Evolutionary conservation across 2,113 vertebrate genomes (phyloP).

Genomic region (Todiramphus saurophagus): DNA sequence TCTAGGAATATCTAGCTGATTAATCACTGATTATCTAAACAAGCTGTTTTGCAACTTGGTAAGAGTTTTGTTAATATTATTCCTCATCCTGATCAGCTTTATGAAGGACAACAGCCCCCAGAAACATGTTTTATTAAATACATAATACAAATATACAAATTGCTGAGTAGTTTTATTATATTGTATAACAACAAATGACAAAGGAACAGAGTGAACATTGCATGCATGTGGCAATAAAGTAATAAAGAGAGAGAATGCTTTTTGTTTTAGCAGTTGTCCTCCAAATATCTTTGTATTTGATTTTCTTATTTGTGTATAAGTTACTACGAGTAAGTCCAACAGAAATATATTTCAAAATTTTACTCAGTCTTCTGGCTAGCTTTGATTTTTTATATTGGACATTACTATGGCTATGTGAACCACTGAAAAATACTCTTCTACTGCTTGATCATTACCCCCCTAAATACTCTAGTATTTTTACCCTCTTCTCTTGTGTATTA

Average conservation of each 20-base stretch:
- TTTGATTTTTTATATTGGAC: neutral
- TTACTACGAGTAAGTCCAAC: neutral
- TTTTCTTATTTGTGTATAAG: neutral
- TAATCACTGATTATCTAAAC: neutral
- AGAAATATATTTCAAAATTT: neutral
- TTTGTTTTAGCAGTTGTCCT: neutral
- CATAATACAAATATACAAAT: neutral
- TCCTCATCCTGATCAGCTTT: neutral
- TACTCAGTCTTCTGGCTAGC: neutral
- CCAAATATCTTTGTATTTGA: neutral
- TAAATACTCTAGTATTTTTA: neutral
- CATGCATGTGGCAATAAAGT: neutral
- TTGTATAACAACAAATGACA: neutral
- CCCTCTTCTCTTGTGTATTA: neutral
- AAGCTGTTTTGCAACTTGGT: neutral
- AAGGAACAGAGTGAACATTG: neutral
- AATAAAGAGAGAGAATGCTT: neutral
- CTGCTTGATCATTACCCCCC: neutral
- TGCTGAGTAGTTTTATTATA: neutral
- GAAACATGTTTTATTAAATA: neutral
- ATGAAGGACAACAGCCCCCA: fast-evolving
- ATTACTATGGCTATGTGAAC: neutral
- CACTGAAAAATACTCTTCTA: neutral
- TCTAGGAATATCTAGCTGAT: neutral
- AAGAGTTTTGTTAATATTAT: neutral